Conservation (phyloP, 2,113 vertebrate genomes). For the Labeo rohita region DNA sequence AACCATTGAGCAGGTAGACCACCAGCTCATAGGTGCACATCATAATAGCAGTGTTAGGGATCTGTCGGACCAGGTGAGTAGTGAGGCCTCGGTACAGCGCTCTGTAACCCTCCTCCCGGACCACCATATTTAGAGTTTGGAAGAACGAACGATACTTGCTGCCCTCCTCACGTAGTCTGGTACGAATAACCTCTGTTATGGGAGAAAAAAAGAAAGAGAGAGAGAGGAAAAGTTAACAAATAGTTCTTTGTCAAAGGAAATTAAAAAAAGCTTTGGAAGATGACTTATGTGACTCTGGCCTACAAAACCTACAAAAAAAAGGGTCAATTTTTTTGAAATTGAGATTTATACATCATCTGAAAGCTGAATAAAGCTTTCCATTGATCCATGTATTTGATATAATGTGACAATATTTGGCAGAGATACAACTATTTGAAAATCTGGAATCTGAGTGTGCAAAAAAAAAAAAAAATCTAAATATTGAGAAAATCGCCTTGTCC, state of each 20-base stretch:
- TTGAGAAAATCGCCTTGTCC: too few species aligned
- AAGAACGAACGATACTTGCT: constrained; percentile 96
- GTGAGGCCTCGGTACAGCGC: constrained; percentile 95
- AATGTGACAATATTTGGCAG: too few species aligned
- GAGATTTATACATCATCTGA: too few species aligned
- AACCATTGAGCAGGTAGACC: constrained; percentile 91
- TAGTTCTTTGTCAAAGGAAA: background rate
- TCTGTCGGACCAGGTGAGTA: constrained; percentile 95
- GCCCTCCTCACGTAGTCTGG: constrained; percentile 96
- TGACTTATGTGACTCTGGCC: too few species aligned
- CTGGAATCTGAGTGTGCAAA: too few species aligned
- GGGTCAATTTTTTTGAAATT: too few species aligned
- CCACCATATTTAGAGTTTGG: constrained; percentile 88
- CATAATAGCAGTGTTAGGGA: constrained; percentile 98
- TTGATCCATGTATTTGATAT: too few species aligned
- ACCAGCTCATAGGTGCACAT: constrained; percentile 98
- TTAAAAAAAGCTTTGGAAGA: background rate
- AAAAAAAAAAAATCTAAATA: too few species aligned
- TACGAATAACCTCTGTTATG: constrained; percentile 93
- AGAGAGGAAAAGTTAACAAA: background rate
- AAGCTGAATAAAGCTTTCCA: too few species aligned
- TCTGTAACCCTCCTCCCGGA: constrained; percentile 92
- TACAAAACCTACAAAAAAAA: too few species aligned
- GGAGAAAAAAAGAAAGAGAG: background rate
- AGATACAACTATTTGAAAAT: too few species aligned